Base-by-base conservation (phyloP, 2,797 vertebrate species). In the Peromyscus nudipes region DNA sequence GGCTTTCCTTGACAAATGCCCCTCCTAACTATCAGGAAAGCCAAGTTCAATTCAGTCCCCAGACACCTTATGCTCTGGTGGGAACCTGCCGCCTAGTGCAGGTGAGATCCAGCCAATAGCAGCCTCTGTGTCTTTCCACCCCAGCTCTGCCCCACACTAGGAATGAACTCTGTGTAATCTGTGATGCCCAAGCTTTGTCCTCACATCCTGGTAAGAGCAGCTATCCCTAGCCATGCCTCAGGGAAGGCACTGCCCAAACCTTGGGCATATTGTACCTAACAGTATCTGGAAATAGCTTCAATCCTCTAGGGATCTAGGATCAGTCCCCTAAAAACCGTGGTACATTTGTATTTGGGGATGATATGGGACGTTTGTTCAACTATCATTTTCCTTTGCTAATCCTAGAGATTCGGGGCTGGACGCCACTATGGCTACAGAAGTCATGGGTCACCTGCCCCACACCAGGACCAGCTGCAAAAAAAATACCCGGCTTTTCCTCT, bases 401-500 rank as follows among this genome's bases (percentile, higher is more conserved):
- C n/a, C 37, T 25, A n/a, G 34, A 23, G 37, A 37, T 3, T 19
- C 76, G 52, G 62, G 43, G 34, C n/a, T 31, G 29, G 46, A 2
- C 9, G 11, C 1, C 29, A 43, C 27, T 31, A 10, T 0, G 11
- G 40, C 46, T 16, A 6, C 21, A 19, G 49, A 2, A 12, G 4
- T 14, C 1, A 1, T 0, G 1, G 91, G 64, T 62, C 6, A 60
- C 46, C 40, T 17, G 3, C 29, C 80, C 55, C 62, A 49, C 2
- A n/a, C 31, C 83, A 21, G 43, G 65, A 43, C 52, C 60, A 46
- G 19, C 0, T 46, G 52, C 16, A 2, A 1, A 4, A 4, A 0
- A 16, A 4, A 3, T 1, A 25, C 23, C 5, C 17, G 23, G 23
- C 17, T 25, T 7, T 4, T 1, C 23, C 0, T 37, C 37, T 25